Conservation (phyloP, 2,888 invertebrate species). For the Macaria notata region DNA sequence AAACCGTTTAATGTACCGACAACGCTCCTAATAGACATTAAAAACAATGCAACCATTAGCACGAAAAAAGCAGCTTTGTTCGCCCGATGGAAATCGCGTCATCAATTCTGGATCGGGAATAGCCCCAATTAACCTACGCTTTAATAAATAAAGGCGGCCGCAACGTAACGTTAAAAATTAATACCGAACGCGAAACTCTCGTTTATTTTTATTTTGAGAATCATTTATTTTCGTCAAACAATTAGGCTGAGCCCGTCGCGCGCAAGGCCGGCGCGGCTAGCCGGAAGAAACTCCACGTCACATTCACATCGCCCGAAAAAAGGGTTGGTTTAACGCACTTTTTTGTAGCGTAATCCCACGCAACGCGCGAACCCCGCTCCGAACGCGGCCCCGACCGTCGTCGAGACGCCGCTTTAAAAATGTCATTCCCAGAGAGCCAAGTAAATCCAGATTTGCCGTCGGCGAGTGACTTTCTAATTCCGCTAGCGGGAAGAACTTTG, state of each 20-base stretch:
- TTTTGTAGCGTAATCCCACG: slow-evolving; percentile 72
- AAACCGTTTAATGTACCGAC: slow-evolving; percentile 24
- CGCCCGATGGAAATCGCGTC: slow-evolving; percentile 24
- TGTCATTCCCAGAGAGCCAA: slow-evolving; percentile 68
- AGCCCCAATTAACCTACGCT: slow-evolving; percentile 48
- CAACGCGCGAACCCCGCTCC: slow-evolving; percentile 52
- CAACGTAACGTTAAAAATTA: slow-evolving; percentile 67
- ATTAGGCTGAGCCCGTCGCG: slow-evolving; percentile 69
- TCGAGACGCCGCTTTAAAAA: slow-evolving; percentile 64
- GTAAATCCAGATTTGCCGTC: slow-evolving; percentile 78
- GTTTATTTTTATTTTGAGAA: slow-evolving; percentile 77
- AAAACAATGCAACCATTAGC: slow-evolving; percentile 27
- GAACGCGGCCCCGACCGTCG: slow-evolving; percentile 50
- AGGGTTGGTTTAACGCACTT: slow-evolving; percentile 68
- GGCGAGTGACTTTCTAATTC: slow-evolving; percentile 79
- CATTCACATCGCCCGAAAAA: slow-evolving; percentile 63
- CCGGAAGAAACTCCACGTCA: slow-evolving; percentile 73
- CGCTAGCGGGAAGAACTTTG: slow-evolving; percentile 67
- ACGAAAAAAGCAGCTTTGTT: slow-evolving; percentile 24
- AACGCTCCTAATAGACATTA: slow-evolving; percentile 17
- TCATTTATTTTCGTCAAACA: slow-evolving; percentile 81
- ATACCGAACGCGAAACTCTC: slow-evolving; percentile 74
- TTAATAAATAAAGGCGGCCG: slow-evolving; percentile 54
- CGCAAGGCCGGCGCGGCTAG: slow-evolving; percentile 57
- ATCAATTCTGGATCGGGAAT: slow-evolving; percentile 30